Conservation (phyloP, 2,113 vertebrate species). For the Sinocyclocheilus rhinocerous region DNA sequence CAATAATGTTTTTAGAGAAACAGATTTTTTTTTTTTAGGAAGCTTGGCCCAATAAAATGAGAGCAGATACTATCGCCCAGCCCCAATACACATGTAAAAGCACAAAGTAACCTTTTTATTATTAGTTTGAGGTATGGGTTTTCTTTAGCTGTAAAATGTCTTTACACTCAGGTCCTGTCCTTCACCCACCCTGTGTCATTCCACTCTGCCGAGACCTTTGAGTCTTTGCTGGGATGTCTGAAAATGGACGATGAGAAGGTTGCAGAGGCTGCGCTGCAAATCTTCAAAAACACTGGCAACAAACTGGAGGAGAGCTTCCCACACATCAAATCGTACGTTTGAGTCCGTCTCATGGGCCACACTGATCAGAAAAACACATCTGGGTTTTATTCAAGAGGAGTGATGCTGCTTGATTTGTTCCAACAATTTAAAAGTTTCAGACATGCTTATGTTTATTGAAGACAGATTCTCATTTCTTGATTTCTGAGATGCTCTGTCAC, state of each 20-base stretch:
- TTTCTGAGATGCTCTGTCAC: neutral
- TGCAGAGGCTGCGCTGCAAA: slow-evolving; percentile 94
- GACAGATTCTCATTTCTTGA: neutral
- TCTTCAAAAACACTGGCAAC: slow-evolving; percentile 96
- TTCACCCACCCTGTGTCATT: slow-evolving; percentile 98
- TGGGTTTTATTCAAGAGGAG: neutral
- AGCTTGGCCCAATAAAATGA: neutral
- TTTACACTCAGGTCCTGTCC: slow-evolving; percentile 85
- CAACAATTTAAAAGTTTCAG: neutral
- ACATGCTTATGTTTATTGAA: neutral
- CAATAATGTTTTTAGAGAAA: neutral
- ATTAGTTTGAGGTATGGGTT: neutral
- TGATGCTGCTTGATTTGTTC: neutral
- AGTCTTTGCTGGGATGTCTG: slow-evolving; percentile 93
- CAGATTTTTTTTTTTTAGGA: neutral
- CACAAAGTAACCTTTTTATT: neutral
- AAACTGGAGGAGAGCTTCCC: slow-evolving; percentile 98
- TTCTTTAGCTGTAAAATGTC: neutral
- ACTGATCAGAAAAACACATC: neutral
- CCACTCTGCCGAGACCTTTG: slow-evolving; percentile 98
- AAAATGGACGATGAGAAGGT: slow-evolving; percentile 99
- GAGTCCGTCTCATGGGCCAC: neutral
- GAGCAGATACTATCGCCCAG: neutral
- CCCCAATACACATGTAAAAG: neutral
- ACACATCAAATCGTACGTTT: slow-evolving; percentile 94